Conservation (phyloP, 2,113 vertebrate species). For the Corynorhinus townsendii region DNA sequence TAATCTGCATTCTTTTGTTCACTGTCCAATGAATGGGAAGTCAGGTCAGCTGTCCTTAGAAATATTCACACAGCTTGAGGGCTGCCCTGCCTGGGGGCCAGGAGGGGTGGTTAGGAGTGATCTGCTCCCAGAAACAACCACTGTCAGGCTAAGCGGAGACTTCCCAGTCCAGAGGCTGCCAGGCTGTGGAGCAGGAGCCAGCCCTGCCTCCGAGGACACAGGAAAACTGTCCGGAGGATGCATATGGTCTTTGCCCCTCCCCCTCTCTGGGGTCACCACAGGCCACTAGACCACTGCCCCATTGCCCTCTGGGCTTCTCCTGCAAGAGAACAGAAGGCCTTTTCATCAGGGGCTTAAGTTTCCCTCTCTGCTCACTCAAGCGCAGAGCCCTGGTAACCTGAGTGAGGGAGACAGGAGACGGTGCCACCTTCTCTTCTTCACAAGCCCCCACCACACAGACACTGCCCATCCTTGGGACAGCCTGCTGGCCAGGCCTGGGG, state of each 20-base stretch:
- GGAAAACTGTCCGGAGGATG: neutral
- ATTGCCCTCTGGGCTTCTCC: constrained; percentile 33
- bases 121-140: neutral
- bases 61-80: neutral
- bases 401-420: neutral
- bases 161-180: neutral
- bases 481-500: neutral
- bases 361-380: constrained; percentile 5
- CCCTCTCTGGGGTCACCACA: constrained; percentile 21
- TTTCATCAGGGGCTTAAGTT: constrained; percentile 53
- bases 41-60: neutral
- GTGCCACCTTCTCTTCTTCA: neutral
- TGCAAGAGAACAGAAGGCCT: constrained; percentile 51
- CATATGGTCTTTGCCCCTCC: neutral
- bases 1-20: constrained; percentile 36
- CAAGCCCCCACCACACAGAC: neutral
- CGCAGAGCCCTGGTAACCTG: constrained; percentile 8
- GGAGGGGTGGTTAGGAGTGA: neutral
- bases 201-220: neutral
- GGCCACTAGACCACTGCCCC: constrained; percentile 46
- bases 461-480: neutral
- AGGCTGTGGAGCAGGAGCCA: neutral
- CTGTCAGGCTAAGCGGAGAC: neutral
- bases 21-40: neutral
- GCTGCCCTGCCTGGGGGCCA: too few species aligned